Base-by-base conservation (phyloP, 2,797 vertebrate genomes). In the Ibycter americanus region DNA sequence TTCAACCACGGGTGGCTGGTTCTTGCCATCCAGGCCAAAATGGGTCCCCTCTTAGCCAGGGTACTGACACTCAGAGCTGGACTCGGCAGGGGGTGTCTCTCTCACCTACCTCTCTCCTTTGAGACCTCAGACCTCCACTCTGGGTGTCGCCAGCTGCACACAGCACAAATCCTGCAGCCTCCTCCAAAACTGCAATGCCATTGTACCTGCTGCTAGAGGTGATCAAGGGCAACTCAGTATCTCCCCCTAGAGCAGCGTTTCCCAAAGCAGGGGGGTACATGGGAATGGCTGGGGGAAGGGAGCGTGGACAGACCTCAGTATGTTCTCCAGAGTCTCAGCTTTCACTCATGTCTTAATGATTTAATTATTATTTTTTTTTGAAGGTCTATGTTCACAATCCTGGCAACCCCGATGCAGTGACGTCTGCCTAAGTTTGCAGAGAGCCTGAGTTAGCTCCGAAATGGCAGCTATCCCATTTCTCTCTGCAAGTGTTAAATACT, bases 61-160 rank as follows among this genome's bases (percentile, higher is more conserved):
- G 91, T 32, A 83, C 86, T 92, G 95, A 93, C 82, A 72, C 93
- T 96, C 80, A 90, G 88, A 94, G 96, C 97, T 96, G 95, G 95
- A 94, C 84, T 94, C 0, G 6, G 94, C 90, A 89, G 93, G 89
- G 95, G 97, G 96, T 95, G 93, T 96, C 97, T 97, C 95, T 97
- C 97, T 98, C 97, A 98, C 97, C 97, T 98, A 98, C 97, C 97
- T 98, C 97, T 97, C 96, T 98, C 97, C 97, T 97, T 97, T 97
- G 97, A 97, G 97, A 97, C 96, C 97, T 97, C 97, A 98, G 97
- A 97, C 97, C 97, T 97, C 96, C 97, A 98, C 97, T 97, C 93
- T 96, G 97, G 97, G 97, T 96, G 97, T 98, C 97, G 95, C 92
- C 95, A 98, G 97, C 97, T 97, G 97, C 94, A 96, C 97, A 96